Evolutionary conservation across 1,140 invertebrate genomes (phyloP).

Genomic region (Callitettix versicolor): DNA sequence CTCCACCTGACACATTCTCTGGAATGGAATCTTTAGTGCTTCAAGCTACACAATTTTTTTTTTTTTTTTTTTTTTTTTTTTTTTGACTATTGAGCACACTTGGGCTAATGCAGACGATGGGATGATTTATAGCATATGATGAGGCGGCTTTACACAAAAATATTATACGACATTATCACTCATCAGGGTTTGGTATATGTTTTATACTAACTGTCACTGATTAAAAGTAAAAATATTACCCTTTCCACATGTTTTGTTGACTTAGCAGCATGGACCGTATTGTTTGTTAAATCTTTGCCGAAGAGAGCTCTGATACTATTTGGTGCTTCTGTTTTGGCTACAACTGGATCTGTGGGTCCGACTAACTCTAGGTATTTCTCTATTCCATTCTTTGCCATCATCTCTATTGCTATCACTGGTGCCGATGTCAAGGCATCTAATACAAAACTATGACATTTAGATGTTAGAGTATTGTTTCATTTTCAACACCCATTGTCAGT

Average conservation of each 20-base stretch:
- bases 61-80: too few relatives aligned
- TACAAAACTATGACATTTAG: conserved; percentile 33
- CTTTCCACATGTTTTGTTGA: conserved; percentile 5
- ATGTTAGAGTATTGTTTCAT: neutral
- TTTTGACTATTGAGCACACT: too few relatives aligned
- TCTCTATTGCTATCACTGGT: conserved; percentile 57
- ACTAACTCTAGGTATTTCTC: conserved; percentile 46
- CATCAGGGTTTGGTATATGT: too few relatives aligned
- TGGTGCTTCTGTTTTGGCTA: conserved; percentile 45
- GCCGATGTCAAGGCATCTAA: conserved; percentile 57
- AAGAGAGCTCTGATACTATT: conserved; percentile 56
- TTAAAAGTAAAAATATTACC: too few relatives aligned
- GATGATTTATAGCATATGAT: too few relatives aligned
- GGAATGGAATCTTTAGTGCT: too few relatives aligned
- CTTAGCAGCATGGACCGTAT: conserved; percentile 53
- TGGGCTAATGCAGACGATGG: too few relatives aligned
- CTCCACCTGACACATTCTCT: too few relatives aligned
- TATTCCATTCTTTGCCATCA: conserved; percentile 62
- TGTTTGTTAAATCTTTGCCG: conserved; percentile 56
- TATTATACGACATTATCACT: too few relatives aligned
- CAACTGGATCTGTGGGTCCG: conserved; percentile 53
- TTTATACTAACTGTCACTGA: too few relatives aligned
- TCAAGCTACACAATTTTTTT: too few relatives aligned
- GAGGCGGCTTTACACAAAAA: too few relatives aligned
- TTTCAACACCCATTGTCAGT: neutral